Base-by-base conservation (phyloP, 1,140 invertebrate genomes). In the Drosophila takahashii region DNA sequence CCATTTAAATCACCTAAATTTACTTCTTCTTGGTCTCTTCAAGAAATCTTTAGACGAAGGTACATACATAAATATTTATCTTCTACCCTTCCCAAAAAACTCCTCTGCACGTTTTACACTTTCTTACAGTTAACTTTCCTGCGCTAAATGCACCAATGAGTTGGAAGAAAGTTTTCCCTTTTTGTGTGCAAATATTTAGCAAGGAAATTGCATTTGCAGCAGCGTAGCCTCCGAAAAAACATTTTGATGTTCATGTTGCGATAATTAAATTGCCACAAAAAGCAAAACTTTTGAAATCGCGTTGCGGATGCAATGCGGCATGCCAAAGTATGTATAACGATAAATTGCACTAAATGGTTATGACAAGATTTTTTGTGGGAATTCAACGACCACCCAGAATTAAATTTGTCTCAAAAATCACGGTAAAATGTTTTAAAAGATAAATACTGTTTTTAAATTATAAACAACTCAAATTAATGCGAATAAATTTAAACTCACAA, bases 181-280 rank as follows among this genome's bases (percentile, higher is more conserved):
- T 15, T 52, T 53, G 10, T 51, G 47, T 34, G 60, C 11, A 52
- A 53, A 45, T 66, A 62, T 36, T 67, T 53, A 42, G 26, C 32
- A n/a, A 26, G 62, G 26, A 69, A 67, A 67, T 42, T 64, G 36
- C 64, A 67, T 41, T 64, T 51, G 36, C 58, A 26, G 34, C n/a
- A 26, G 13, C 27, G 16, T 8, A 64, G 22, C 41, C 53, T 22
- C 61, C 11, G 22, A 64, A 41, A 36, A 45, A 60, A 45, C n/a
- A 18, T 22, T 26, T 39, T 15, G 26, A 22, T 29, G 26, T 16
- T 37, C 62, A 37, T 54, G 62, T n/a, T 54, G 32, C 22, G 65
- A 54, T 69, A 69, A 62, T 66, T 62, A 62, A 47, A 47, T 65
- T 61, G 32, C 34, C 62, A 48, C 44, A 66, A 64, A 64, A 64